Evolutionary conservation across 2,113 vertebrate genomes (phyloP).

Genomic region (Gambusia affinis): DNA sequence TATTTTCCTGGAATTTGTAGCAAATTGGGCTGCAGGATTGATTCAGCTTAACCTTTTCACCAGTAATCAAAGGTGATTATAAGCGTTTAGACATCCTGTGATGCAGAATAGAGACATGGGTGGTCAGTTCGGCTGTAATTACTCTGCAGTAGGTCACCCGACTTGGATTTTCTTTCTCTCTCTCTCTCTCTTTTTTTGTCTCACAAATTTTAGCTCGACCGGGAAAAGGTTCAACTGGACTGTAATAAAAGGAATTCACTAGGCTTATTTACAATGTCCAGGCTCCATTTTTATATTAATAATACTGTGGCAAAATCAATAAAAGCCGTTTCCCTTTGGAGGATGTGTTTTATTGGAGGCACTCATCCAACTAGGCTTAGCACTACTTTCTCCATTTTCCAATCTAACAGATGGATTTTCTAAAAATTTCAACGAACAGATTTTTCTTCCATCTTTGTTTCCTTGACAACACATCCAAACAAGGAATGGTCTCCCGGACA

Average conservation of each 20-base stretch:
- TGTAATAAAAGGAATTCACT: slow-evolving; percentile 53
- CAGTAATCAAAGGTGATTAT: slow-evolving; percentile 73
- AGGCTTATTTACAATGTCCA: slow-evolving; percentile 61
- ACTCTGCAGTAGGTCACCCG: slow-evolving; percentile 51
- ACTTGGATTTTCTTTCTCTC: slow-evolving; percentile 13
- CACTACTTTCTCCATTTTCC: slow-evolving; percentile 61
- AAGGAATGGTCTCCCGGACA: slow-evolving; percentile 82
- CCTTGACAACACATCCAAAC: slow-evolving; percentile 83
- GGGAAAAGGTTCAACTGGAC: slow-evolving; percentile 49
- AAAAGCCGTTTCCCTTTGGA: slow-evolving; percentile 51
- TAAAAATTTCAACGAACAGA: slow-evolving; percentile 72
- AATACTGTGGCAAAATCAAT: slow-evolving; percentile 64
- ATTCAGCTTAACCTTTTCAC: slow-evolving; percentile 69
- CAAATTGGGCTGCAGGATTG: slow-evolving; percentile 57
- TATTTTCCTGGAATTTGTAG: slow-evolving; percentile 57
- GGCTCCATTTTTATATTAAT: slow-evolving; percentile 61
- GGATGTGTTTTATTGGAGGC: slow-evolving; percentile 60
- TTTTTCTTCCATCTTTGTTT: slow-evolving; percentile 75
- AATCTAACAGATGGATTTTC: slow-evolving; percentile 76
- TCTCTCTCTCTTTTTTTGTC: slow-evolving; percentile 32
- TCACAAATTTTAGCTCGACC: slow-evolving; percentile 45
- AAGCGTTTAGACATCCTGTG: slow-evolving; percentile 59
- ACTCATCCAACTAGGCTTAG: slow-evolving; percentile 51
- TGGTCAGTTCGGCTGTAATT: slow-evolving; percentile 46
- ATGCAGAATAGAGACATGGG: slow-evolving; percentile 45